Base-by-base conservation (phyloP, 2,113 vertebrate species). In the Pterocles gutturalis region DNA sequence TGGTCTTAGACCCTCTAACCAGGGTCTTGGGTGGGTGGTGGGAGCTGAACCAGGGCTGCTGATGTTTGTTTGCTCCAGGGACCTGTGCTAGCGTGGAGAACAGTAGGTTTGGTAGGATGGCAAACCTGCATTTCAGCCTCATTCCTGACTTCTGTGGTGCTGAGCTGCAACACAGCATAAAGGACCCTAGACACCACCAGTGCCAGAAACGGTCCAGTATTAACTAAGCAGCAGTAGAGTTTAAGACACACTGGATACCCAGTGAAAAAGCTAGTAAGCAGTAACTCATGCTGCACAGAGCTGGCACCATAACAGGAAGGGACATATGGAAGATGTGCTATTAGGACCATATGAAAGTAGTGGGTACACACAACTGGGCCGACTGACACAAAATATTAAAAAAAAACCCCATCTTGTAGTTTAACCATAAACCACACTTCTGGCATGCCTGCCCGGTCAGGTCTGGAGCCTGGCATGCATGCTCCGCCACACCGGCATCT, bases 331-430 rank as follows among this genome's bases (percentile, higher is more conserved):
- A 83, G 55, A 65, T 29, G 34, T 62, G 55, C 28, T 53, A 3
- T 43, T 41, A 69, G 29, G 31, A 36, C 9, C 22, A 13, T 29
- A 31, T 13, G 58, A 85, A 80, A 80, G 15, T 25, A 53, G 26
- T 5, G 28, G 17, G 24, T 26, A 49, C 3, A 29, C 0, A 0
- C n/a, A 80, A 28, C 28, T 45, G 61, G 57, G 26, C 24, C 1
- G 3, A 17, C 31, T 49, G 49, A 7, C 12, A 49, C 61, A 49
- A 87, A 73, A 38, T n/a, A 18, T 3, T 3, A 36, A 13, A n/a
- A 6, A 15, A 70, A 36, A 38, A 31, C 33, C 28, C 22, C 26
- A n/a, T 45, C 24, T 22, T 58, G 43, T 36, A 29, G 10, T 53
- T 89, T 83, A 75, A 17, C 57, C 26, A 65, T 73, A 64, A 80